These are phyloP conservation scores for Centropristis striata DNA, from an alignment of 2,113 vertebrate species.

Conservation along the genomic window DNA sequence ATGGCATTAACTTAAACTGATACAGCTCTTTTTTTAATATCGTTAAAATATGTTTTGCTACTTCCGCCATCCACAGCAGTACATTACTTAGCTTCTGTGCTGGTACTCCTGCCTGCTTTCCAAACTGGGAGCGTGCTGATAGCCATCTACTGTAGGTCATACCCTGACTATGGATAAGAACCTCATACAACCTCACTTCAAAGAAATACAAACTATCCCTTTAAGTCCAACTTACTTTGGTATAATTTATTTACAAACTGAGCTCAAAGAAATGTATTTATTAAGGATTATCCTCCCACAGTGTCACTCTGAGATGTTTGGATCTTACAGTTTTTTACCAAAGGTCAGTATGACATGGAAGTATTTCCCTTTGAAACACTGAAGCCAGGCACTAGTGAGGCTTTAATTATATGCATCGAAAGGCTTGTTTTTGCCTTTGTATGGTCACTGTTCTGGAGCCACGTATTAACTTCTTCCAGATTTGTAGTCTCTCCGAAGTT, in stretches of 20 bases:
- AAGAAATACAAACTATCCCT: too few species aligned
- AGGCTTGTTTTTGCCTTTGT: neutral
- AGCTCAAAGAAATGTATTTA: neutral
- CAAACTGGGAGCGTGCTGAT: too few species aligned
- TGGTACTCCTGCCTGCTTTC: too few species aligned
- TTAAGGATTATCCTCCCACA: neutral
- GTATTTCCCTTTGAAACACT: slow-evolving; percentile 17
- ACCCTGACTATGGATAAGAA: too few species aligned
- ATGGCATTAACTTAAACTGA: too few species aligned
- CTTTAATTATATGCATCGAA: neutral
- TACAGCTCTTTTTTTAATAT: too few species aligned
- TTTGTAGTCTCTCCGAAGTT: neutral
- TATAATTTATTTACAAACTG: neutral
- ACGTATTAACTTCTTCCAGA: neutral
- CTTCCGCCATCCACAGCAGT: too few species aligned
- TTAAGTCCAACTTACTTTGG: neutral
- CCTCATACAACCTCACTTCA: too few species aligned
- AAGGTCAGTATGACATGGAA: neutral
- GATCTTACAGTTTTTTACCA: neutral
- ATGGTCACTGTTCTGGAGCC: slow-evolving; percentile 2
- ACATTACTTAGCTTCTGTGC: too few species aligned
- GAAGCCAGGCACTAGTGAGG: neutral
- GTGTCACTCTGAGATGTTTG: slow-evolving; percentile 14
- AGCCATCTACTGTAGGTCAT: too few species aligned
- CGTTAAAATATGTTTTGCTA: too few species aligned